These are phyloP conservation scores for Pelusios castaneus DNA, from an alignment of 2,113 vertebrate genomes.

Conservation along the genomic window DNA sequence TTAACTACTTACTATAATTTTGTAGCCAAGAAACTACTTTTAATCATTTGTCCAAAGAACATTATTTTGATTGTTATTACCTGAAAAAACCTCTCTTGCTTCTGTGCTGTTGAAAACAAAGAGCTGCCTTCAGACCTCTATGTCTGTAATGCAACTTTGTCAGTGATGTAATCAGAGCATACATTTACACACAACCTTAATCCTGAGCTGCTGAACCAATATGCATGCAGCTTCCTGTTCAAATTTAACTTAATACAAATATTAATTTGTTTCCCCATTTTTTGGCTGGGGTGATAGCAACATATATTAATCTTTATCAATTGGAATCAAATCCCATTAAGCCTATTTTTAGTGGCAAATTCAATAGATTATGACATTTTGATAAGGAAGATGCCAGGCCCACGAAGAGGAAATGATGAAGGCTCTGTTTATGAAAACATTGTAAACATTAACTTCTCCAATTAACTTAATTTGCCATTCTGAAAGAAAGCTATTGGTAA, in stretches of 20 bases:
- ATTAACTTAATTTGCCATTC: slow-evolving; percentile 52
- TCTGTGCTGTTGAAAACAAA: not conserved
- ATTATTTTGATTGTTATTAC: not conserved
- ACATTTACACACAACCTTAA: not conserved
- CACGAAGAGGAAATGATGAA: slow-evolving; percentile 33
- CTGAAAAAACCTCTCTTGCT: not conserved
- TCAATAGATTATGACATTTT: not conserved
- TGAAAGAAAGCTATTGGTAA: not conserved
- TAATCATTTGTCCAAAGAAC: not conserved
- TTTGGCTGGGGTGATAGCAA: not conserved
- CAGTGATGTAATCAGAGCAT: not conserved
- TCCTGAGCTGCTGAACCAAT: not conserved
- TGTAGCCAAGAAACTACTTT: not conserved
- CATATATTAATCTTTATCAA: not conserved
- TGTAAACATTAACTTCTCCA: not conserved
- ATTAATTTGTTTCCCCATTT: not conserved
- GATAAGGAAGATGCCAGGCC: not conserved
- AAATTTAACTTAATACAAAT: not conserved
- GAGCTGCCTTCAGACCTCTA: not conserved
- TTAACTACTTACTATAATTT: not conserved
- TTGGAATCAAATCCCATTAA: not conserved
- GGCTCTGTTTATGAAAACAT: slow-evolving; percentile 48
- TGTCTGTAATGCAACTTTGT: no score
- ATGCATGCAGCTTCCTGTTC: not conserved
- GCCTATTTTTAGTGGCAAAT: not conserved